Conservation (phyloP, 2,888 invertebrate genomes). For the Liposcelis brunnea region DNA sequence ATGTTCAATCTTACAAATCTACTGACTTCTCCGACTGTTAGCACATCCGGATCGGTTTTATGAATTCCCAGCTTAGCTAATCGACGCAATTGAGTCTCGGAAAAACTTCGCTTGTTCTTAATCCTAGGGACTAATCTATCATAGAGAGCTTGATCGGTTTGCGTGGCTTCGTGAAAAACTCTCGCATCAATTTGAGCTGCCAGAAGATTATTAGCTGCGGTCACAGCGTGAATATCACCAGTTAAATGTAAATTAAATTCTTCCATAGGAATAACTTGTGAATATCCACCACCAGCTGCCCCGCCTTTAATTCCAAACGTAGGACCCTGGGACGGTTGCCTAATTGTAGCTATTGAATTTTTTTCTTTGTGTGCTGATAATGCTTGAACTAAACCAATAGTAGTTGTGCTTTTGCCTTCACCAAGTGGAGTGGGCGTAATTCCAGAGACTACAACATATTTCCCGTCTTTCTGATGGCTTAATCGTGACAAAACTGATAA, state of each 20-base stretch:
- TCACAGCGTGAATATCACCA: slow-evolving; percentile 97
- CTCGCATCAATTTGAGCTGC: slow-evolving; percentile 94
- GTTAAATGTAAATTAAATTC: slow-evolving; percentile 97
- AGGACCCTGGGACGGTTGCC: slow-evolving; percentile 97
- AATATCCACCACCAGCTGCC: slow-evolving; percentile 96
- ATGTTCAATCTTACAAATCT: slow-evolving; percentile 79
- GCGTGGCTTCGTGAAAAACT: slow-evolving; percentile 92
- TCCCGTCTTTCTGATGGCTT: slow-evolving; percentile 49
- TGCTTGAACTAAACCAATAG: slow-evolving; percentile 85
- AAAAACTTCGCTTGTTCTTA: slow-evolving; percentile 67
- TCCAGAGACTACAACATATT: slow-evolving; percentile 89
- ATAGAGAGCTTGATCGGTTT: slow-evolving; percentile 68
- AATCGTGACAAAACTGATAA: slow-evolving; percentile 64
- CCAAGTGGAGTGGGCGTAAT: slow-evolving; percentile 98
- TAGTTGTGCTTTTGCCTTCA: slow-evolving; percentile 95
- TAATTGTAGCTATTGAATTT: slow-evolving; percentile 83
- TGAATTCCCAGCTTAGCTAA: slow-evolving; percentile 50
- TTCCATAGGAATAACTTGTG: slow-evolving; percentile 97
- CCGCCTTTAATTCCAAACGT: slow-evolving; percentile 98
- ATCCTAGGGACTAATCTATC: slow-evolving; percentile 72
- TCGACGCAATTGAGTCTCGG: slow-evolving; percentile 61
- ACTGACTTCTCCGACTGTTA: slow-evolving; percentile 61
- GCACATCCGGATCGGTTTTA: slow-evolving; percentile 65
- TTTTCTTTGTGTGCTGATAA: slow-evolving; percentile 63
- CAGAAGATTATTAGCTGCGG: slow-evolving; percentile 89